phyloP scores from a whole-genome alignment of 2,888 invertebrate genomes.

The Alloplasta piceator region DNA sequence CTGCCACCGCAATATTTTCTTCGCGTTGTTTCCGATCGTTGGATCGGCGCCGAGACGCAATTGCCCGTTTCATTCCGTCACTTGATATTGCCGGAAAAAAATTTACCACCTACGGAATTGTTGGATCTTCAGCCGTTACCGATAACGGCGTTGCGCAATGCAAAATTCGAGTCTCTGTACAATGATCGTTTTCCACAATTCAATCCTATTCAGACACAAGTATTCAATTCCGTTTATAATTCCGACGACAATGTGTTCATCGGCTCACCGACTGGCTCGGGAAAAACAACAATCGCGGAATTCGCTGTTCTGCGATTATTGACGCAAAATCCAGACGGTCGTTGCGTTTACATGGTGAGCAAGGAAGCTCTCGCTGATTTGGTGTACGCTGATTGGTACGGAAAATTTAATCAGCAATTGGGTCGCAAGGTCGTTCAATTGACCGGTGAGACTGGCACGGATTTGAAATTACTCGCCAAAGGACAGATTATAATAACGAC shows the following conservation, averaged over 20 bases:
- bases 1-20: conserved; percentile 99
- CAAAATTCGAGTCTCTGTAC: conserved; percentile 94
- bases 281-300: conserved; percentile 97
- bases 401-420: conserved; percentile 92
- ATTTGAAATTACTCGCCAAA: conserved; percentile 95
- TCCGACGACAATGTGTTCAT: conserved; percentile 99
- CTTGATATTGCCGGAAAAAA: conserved; percentile 98
- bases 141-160: conserved; percentile 94
- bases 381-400: conserved; percentile 95
- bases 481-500: conserved; percentile 98
- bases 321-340: conserved; percentile 88
- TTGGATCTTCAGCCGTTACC: conserved; percentile 98
- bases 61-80: conserved; percentile 99
- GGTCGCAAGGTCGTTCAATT: conserved; percentile 95
- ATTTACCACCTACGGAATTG: conserved; percentile 98
- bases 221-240: conserved; percentile 99
- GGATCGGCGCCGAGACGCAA: conserved; percentile 98
- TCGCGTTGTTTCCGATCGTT: conserved; percentile 94
- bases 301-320: conserved; percentile 96
- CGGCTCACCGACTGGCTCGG: conserved; percentile 95
- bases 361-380: conserved; percentile 96
- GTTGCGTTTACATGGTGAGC: conserved; percentile 97
- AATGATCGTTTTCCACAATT: conserved; percentile 95
- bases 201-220: conserved; percentile 99
- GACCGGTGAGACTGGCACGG: conserved; percentile 98